Base-by-base conservation (phyloP, 2,113 vertebrate genomes). In the Protobothrops mucrosquamatus region DNA sequence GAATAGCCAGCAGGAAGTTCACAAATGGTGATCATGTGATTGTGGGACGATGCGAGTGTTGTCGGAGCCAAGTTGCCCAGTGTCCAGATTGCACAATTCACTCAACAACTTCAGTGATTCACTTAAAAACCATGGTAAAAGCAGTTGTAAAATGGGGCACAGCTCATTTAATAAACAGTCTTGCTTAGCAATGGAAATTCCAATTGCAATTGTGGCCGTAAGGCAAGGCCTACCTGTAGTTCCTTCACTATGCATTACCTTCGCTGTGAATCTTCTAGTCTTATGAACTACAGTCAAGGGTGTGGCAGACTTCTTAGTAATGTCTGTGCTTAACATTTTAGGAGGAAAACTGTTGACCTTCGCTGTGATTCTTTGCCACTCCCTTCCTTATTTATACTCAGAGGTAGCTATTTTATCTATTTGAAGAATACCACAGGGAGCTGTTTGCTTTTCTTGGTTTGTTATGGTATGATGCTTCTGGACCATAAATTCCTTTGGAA, bases 311-410 rank as follows among this genome's bases (percentile, higher is more conserved):
- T 74, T 86, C 23, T 57, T 29, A 92, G 88, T 46, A 85, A n/a
- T 54, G 88, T 39, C 85, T 74, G n/a, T 43, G 10, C 48, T 74
- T 54, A 43, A 56, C 24, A 18, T 86, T 87, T 87, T 12, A 59
- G 81, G 20, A 92, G 39, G 51, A 39, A 39, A 74, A 74, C 15
- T 64, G n/a, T 81, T 56, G 43, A 54, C 9, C 29, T 86, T 54
- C 29, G 46, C 46, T 52, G 69, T 90, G 88, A 90, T 86, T 93
- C 15, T 56, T 69, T 64, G 56, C 34, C 88, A 92, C 20, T 90
- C 88, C 87, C 57, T 93, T 92, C 56, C 87, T 89, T 92, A 69
- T 92, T 89, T 88, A 48, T 91, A 54, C 24, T 91, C 39, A 26
- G 43, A 91, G 64, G 64, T 51, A 52, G 61, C 61, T 91, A 81